Base-by-base conservation (phyloP, 2,797 vertebrate species). In the Gymnocypris eckloni region DNA sequence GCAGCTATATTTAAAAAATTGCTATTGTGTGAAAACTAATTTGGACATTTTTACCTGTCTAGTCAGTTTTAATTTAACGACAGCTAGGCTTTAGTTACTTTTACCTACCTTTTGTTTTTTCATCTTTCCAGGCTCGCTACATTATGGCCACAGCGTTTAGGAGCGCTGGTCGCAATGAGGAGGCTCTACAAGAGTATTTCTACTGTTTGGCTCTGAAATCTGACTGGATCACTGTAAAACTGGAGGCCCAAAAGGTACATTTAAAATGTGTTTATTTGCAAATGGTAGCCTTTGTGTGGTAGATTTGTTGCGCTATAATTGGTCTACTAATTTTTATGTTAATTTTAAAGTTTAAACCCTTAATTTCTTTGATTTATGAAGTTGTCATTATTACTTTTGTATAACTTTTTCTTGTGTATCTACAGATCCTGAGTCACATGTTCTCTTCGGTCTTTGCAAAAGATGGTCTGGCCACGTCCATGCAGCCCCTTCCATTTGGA, bases 141-240 rank as follows among this genome's bases (percentile, higher is more conserved):
- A 91, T 95, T 88, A 95, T 95, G 93, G 95, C 95, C 79, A 93
- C 93, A 88, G 94, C 94, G 86, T 93, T 96, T 70, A 94, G 92
- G 91, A 93, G 92, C 86, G 91, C 96, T 87, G 94, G 94, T 92
- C 95, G 95, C 91, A 94, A 87, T 84, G 94, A 95, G 89, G 95
- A 96, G 90, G 94, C 94, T 48, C 91, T 96, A 88, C 95, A 94
- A 91, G 95, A 96, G 39, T 95, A 96, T 93, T 94, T 96, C 81
- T 94, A 93, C 86, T 97, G 96, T 90, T 93, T 96, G 92, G 95
- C 95, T 93, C 91, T 96, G 91, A 96, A 96, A 90, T 95, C 95
- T 85, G 95, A 96, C 82, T 96, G 95, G 94, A 94, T 91, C 79
- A 89, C 93, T 79, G 93, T 95, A 87, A 96, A 95, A 92, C 92